Percentiles rank a stretch among this genome's conserved stretches.
Evolutionary conservation across 2,888 invertebrate species (phyloP).

Genomic region (Argyresthia albistria): DNA sequence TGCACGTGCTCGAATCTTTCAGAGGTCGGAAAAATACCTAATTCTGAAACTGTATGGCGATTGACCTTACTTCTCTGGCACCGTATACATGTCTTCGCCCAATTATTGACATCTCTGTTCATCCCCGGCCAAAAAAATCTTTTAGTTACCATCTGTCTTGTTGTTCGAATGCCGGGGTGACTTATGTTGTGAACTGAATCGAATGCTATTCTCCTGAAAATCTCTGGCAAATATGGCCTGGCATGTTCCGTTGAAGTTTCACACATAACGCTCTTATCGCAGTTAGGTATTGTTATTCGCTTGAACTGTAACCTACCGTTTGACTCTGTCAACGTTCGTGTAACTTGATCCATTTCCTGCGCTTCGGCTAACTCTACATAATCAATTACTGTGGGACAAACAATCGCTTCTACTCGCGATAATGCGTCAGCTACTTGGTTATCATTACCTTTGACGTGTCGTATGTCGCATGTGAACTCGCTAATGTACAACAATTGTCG

Average conservation of each 20-base stretch:
- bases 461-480: conserved; percentile 10
- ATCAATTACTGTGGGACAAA: not conserved
- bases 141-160: conserved; percentile 3
- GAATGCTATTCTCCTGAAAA: conserved; percentile 12
- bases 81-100: not conserved
- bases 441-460: conserved; percentile 4
- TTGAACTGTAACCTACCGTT: conserved; percentile 8
- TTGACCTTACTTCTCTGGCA: conserved; percentile 4
- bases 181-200: conserved; percentile 12
- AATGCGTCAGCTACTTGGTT: conserved; percentile 4
- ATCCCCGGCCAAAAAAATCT: conserved; percentile 3
- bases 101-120: not conserved
- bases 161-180: conserved; percentile 5
- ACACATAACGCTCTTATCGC: conserved; percentile 10
- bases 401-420: not conserved
- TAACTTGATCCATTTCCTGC: conserved; percentile 2
- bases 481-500: conserved; percentile 12
- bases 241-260: conserved; percentile 10
- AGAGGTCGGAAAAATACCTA: not conserved
- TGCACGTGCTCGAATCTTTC: not conserved
- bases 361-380: not conserved
- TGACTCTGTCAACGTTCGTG: not conserved
- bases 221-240: conserved; percentile 14
- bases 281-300: not conserved
- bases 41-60: not conserved